These are phyloP conservation scores for Ceratina calcarata DNA, from an alignment of 1,140 invertebrate species.

Conservation along the genomic window DNA sequence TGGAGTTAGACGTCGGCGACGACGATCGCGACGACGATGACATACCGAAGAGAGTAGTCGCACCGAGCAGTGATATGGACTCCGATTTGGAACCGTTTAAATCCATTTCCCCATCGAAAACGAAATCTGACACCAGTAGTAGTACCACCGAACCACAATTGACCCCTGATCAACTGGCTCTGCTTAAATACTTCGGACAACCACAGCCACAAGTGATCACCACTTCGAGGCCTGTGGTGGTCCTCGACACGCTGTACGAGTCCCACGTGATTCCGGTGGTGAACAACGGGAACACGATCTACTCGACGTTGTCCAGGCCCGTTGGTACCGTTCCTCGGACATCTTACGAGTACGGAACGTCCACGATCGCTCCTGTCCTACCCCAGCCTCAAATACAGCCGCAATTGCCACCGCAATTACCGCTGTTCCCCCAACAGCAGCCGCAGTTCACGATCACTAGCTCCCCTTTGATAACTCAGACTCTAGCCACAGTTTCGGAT, in stretches of 20 bases:
- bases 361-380: slow-evolving; percentile 81
- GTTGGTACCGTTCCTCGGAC: slow-evolving; percentile 86
- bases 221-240: slow-evolving; percentile 87
- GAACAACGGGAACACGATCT: slow-evolving; percentile 86
- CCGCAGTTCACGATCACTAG: slow-evolving; percentile 89
- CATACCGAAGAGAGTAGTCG: slow-evolving; percentile 81
- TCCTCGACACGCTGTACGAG: slow-evolving; percentile 89
- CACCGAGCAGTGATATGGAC: slow-evolving; percentile 84
- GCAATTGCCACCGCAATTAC: slow-evolving; percentile 60
- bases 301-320: slow-evolving; percentile 88
- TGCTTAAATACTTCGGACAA: slow-evolving; percentile 87
- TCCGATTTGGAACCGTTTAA: slow-evolving; percentile 84
- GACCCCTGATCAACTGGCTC: slow-evolving; percentile 86
- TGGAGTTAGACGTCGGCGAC: slow-evolving; percentile 91
- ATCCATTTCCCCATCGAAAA: slow-evolving; percentile 80
- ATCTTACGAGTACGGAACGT: slow-evolving; percentile 88
- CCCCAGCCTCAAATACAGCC: slow-evolving; percentile 67
- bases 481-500: slow-evolving; percentile 89
- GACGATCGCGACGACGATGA: slow-evolving; percentile 88
- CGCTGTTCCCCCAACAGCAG: slow-evolving; percentile 75
- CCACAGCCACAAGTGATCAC: slow-evolving; percentile 86
- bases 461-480: slow-evolving; percentile 90
- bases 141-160: slow-evolving; percentile 78
- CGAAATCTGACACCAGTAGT: slow-evolving; percentile 71
- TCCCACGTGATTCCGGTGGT: slow-evolving; percentile 90